Percentiles rank a stretch among this genome's conserved stretches.
These are phyloP conservation scores for Agrotis clavis DNA, from an alignment of 2,888 invertebrate species.

Conservation along the genomic window DNA sequence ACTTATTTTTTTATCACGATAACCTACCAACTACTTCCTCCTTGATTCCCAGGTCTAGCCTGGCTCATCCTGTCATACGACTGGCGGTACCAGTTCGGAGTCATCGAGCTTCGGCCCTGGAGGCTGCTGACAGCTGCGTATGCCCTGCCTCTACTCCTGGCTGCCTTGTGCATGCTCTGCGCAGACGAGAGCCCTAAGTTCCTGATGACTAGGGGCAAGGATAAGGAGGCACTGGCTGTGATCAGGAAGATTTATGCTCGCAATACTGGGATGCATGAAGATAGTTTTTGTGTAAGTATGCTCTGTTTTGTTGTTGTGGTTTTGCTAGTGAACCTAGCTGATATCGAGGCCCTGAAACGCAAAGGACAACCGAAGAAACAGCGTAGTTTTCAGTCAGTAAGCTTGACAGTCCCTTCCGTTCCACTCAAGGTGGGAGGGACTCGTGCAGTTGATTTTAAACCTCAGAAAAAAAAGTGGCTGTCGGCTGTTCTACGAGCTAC, in stretches of 20 bases:
- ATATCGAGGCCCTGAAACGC: no score
- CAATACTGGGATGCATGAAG: conserved; percentile 76
- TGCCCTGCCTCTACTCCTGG: conserved; percentile 91
- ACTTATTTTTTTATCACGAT: no score
- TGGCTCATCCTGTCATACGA: conserved; percentile 92
- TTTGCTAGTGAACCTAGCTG: no score
- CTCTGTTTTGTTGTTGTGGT: no score
- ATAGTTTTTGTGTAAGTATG: conserved; percentile 79
- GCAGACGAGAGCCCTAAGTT: conserved; percentile 96
- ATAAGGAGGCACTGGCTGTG: conserved; percentile 90
- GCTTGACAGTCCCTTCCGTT: no score
- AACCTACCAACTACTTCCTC: background rate
- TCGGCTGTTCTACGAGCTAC: no score
- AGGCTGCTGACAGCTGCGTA: conserved; percentile 93
- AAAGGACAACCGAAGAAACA: no score
- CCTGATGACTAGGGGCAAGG: conserved; percentile 92
- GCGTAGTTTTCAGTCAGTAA: no score
- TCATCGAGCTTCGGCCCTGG: conserved; percentile 93
- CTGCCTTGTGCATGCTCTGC: conserved; percentile 74
- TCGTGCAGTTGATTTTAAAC: no score
- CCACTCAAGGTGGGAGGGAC: no score
- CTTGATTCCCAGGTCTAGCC: conserved; percentile 89
- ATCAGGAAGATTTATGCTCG: conserved; percentile 77
- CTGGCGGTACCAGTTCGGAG: conserved; percentile 77
- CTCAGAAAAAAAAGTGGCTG: no score